phyloP scores from a whole-genome alignment of 2,113 vertebrate species.

The Peromyscus leucopus region DNA sequence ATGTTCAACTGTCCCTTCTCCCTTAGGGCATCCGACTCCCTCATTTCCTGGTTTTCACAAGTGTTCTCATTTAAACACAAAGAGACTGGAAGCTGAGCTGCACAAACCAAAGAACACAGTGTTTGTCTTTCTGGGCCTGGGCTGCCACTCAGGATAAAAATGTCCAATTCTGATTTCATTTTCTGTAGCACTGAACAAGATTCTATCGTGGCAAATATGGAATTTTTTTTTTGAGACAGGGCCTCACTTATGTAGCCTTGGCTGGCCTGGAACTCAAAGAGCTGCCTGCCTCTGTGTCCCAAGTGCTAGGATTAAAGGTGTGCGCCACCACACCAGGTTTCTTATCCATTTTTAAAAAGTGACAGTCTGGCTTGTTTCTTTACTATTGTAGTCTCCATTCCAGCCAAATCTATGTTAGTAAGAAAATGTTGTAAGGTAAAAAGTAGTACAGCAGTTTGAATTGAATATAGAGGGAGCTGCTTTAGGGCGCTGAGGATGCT shows the following conservation, averaged over 20 bases:
- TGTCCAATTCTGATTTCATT: not conserved
- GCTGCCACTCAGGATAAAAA: not conserved
- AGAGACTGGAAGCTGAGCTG: not conserved
- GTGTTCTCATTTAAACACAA: not conserved
- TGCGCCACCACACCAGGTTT: not conserved
- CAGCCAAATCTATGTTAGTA: slow-evolving; percentile 72
- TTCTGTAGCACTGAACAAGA: not conserved
- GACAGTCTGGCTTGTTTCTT: slow-evolving; percentile 53
- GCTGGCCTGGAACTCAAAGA: not conserved
- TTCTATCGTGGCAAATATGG: not conserved
- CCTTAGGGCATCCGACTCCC: not conserved
- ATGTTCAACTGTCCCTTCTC: not conserved
- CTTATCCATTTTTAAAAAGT: not conserved
- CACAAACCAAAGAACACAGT: not conserved
- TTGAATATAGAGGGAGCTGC: slow-evolving; percentile 45
- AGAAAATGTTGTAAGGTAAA: slow-evolving; percentile 77
- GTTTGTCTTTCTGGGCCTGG: not conserved
- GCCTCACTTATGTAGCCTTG: not conserved
- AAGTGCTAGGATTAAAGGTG: not conserved
- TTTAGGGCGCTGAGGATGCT: slow-evolving; percentile 68
- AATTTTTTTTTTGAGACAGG: not conserved
- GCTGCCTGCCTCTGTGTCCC: not conserved
- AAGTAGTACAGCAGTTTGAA: slow-evolving; percentile 64
- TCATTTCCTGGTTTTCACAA: not conserved
- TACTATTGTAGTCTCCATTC: not conserved